Evolutionary conservation across 92 coral and sea anemone species (phyloP).

Genomic region (Zoanthus gigantus): DNA sequence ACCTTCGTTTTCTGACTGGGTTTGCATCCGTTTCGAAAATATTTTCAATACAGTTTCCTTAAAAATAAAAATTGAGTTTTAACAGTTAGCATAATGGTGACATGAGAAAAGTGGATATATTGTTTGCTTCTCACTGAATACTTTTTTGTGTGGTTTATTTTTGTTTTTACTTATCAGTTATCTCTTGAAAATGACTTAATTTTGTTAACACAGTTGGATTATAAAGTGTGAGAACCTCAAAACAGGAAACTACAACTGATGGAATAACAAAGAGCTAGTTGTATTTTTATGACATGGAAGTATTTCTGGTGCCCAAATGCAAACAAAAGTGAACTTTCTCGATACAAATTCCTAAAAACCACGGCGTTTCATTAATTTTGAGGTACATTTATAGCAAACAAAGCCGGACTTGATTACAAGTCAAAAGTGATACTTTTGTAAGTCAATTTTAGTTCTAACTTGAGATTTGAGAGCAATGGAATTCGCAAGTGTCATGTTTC

Average conservation of each 20-base stretch:
- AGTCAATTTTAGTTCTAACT: background rate
- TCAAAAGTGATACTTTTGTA: background rate
- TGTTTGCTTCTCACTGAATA: background rate
- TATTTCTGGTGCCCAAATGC: conserved; percentile 22
- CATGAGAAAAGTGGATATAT: background rate
- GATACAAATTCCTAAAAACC: background rate
- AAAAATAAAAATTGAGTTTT: too few relatives aligned
- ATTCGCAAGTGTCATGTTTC: conserved; percentile 25
- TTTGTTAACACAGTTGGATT: conserved; percentile 41
- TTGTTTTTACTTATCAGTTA: conserved; percentile 12
- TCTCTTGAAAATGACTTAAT: conserved; percentile 27
- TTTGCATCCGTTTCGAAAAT: background rate
- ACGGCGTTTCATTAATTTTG: conserved; percentile 15
- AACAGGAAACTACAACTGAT: conserved; percentile 35
- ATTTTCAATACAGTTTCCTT: background rate
- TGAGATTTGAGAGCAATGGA: conserved; percentile 1
- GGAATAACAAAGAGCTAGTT: conserved; percentile 29
- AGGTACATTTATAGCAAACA: background rate
- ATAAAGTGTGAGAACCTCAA: conserved; percentile 31
- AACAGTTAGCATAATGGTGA: background rate
- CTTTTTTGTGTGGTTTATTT: conserved; percentile 23
- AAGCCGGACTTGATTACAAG: background rate
- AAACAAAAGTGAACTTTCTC: conserved; percentile 7
- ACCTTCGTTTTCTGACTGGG: background rate
- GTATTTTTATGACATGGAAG: conserved; percentile 30